Evolutionary conservation across 2,797 vertebrate genomes (phyloP), one percentile per base, ranked within the genome.

Genomic region (Danio aesculapii): DNA sequence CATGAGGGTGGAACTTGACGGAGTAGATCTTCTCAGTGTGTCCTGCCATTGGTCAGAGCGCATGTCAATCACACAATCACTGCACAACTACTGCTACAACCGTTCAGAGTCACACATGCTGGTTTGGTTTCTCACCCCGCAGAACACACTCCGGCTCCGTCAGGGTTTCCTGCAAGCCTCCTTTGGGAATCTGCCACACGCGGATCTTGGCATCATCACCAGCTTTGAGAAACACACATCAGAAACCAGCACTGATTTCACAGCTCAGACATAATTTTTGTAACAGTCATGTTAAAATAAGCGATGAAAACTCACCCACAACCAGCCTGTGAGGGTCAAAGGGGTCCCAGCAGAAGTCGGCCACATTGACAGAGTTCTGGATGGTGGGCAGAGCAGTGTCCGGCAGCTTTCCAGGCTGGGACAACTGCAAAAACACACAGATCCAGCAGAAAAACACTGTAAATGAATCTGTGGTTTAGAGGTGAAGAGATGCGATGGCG

Each of bases 1-100:
- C 97, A 89, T 93, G 12, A 0, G 98, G 97, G 86, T 99, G 97
- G 89, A 97, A 99, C 82, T 91, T 93, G 85, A 99, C 89, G 55
- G 97, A 96, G 91, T 99, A 99, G 88, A 99, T 98, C 91, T 98
- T 98, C 91, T 99, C 98, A 0, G 94, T 96, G 92, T 99, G 98
- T 53, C 97, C 98, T 99, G 16, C 0, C 63, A 81, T 49, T 50
- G 55, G 55, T 63, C 63, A 77, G 11, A 80, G 10, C n/a, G 47
- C 7, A 57, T 46, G 75, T 88, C 62, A 87, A 11, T 73, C 55
- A 81, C 49, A 75, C 30, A 30, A 1, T 1, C 49, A 52, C 16
- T 39, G 13, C 16, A 78, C 13, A 61, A 21, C 0, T 0, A 30
- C 50, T 13, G 72, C 39, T 19, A 6, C 11, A 39, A 14, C 7